Evolutionary conservation across 2,888 invertebrate species (phyloP).

Genomic region (Drosophila aldrichi): DNA sequence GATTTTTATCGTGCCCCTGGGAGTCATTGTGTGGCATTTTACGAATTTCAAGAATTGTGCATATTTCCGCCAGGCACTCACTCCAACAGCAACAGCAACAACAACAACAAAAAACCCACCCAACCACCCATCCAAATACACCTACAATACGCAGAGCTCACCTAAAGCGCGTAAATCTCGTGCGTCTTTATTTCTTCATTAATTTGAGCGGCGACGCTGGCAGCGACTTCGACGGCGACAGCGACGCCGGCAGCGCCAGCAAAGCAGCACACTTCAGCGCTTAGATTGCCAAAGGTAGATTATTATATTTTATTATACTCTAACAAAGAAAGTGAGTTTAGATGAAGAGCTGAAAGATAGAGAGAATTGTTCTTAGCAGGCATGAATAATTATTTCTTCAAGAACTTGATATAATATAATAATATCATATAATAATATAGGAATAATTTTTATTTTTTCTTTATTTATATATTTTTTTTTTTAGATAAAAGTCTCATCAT

Average conservation of each 20-base stretch:
- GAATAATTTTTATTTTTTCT: no score
- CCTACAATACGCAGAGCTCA: slow-evolving; percentile 40
- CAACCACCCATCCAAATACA: not conserved
- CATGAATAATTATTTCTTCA: not conserved
- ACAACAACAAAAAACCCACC: not conserved
- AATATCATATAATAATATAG: no score
- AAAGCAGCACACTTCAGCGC: slow-evolving; percentile 63
- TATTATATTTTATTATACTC: slow-evolving; percentile 65
- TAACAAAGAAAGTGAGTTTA: not conserved
- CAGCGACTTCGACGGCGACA: slow-evolving; percentile 39
- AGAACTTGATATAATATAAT: not conserved
- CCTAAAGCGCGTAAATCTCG: slow-evolving; percentile 72
- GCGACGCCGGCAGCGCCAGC: slow-evolving; percentile 35
- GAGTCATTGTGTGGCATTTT: slow-evolving; percentile 83
- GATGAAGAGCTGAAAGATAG: not conserved
- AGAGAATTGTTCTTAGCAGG: no score
- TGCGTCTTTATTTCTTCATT: slow-evolving; percentile 84
- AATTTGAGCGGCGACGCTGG: slow-evolving; percentile 72
- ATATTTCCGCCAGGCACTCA: slow-evolving; percentile 59
- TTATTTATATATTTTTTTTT: not conserved
- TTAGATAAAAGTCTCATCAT: not conserved
- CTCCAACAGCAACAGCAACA: not conserved
- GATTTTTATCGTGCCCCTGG: slow-evolving; percentile 85
- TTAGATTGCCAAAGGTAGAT: slow-evolving; percentile 81
- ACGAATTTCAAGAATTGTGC: slow-evolving; percentile 72